Evolutionary conservation across 2,113 vertebrate species (phyloP).

Genomic region (Oceanites oceanicus): DNA sequence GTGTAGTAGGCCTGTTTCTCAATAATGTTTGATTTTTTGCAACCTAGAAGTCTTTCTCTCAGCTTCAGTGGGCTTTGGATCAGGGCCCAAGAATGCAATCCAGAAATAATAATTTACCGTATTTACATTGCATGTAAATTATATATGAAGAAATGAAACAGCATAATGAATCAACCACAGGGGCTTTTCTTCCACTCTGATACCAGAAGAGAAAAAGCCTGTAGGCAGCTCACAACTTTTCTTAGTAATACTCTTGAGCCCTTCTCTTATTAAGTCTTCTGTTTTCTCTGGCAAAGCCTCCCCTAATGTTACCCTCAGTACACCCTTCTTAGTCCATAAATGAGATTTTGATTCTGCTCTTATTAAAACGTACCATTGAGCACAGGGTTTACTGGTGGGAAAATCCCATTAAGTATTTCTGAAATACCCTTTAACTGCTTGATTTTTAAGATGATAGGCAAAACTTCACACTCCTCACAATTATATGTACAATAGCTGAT

Average conservation of each 20-base stretch:
- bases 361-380: constrained; percentile 68
- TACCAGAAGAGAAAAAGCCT: constrained; percentile 56
- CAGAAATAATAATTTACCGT: constrained; percentile 61
- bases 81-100: constrained; percentile 54
- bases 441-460: constrained; percentile 67
- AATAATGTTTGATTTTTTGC: constrained; percentile 37
- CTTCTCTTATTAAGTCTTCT: constrained; percentile 60
- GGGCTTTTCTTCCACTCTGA: constrained; percentile 55
- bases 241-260: constrained; percentile 57
- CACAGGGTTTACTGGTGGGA: constrained; percentile 75
- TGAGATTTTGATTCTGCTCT: constrained; percentile 75
- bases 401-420: constrained; percentile 76
- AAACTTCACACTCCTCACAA: constrained; percentile 36
- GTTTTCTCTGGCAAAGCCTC: constrained; percentile 74
- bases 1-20: constrained; percentile 14
- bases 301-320: constrained; percentile 46
- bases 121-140: constrained; percentile 62
- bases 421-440: constrained; percentile 71
- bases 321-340: constrained; percentile 72
- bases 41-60: constrained; percentile 25
- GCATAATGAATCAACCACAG: constrained; percentile 67
- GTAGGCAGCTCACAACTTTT: constrained; percentile 64
- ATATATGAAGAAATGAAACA: constrained; percentile 67
- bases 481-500: not conserved
- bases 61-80: constrained; percentile 57